Base-by-base conservation (phyloP, 2,113 vertebrate species). In the Callionymus lyra region DNA sequence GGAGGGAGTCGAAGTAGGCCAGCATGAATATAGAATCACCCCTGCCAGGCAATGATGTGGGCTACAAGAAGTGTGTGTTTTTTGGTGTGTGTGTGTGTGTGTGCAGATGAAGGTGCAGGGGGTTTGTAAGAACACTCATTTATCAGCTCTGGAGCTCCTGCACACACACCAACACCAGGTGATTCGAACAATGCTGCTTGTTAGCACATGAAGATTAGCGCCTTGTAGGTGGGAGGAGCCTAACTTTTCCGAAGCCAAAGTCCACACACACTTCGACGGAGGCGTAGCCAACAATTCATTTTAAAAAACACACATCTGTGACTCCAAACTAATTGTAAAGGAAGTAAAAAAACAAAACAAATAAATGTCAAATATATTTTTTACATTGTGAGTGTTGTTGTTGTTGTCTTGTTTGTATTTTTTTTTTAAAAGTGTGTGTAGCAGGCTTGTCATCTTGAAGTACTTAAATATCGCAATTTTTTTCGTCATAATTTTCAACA, bases 11-110 rank as follows among this genome's bases (percentile, higher is more conserved):
- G 50, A 82, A 82, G 69, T 82, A 82, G 79, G 79, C 69, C 79
- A 79, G 72, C 72, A 77, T 82, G 76, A 79, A 79, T 82, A 77
- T 79, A 74, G 79, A 76, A 77, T 77, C 72, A 81, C 58, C 63
- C 69, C 74, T 79, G 69, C 72, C 74, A 77, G 76, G 76, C 74
- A 74, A 70, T 68, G 68, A 76, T 82, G 79, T 79, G 67, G 73
- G 74, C 67, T 79, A 72, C 68, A 77, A 68, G 64, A 75, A 50
- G 38, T 16, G 17, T 63, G 60, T 58, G 41, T 54, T 6, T 52
- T 34, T 47, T 19, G 35, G 12, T 39, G 38, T 42, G 44, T 53
- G 44, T 41, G 39, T 44, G 16, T 46, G 34, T 45, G 41, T 39
- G 40, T 49, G 48, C 52, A 69, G 48, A 60, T 59, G 56, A 62